These are phyloP conservation scores for Arnoldichthys spilopterus DNA, from an alignment of 2,797 vertebrate species.

Conservation along the genomic window DNA sequence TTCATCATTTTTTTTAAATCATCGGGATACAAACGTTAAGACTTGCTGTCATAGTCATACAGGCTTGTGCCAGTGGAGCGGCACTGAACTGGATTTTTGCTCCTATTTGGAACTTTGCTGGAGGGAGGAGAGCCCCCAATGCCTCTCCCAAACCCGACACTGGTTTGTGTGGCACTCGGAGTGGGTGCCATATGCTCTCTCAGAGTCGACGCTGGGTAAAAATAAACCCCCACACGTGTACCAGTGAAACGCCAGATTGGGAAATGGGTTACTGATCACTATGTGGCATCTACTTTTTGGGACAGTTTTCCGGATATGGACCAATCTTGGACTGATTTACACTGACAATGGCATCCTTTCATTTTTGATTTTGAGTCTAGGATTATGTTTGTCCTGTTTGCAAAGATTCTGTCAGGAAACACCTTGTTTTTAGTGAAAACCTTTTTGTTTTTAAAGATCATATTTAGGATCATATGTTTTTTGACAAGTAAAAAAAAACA, in stretches of 20 bases:
- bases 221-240: slow-evolving; percentile 75
- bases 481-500: too few species aligned
- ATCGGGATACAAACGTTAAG: too few species aligned
- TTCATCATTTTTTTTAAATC: background rate
- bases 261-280: slow-evolving; percentile 81
- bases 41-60: slow-evolving; percentile 16
- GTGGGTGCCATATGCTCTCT: slow-evolving; percentile 80
- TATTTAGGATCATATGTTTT: too few species aligned
- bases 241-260: slow-evolving; percentile 82
- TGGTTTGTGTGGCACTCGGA: slow-evolving; percentile 76
- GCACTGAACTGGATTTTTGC: slow-evolving; percentile 51
- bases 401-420: background rate
- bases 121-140: slow-evolving; percentile 64
- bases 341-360: background rate
- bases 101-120: slow-evolving; percentile 70
- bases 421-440: too few species aligned
- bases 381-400: background rate
- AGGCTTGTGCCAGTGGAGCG: slow-evolving; percentile 21
- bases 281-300: slow-evolving; percentile 59
- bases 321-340: slow-evolving; percentile 23
- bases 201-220: slow-evolving; percentile 76
- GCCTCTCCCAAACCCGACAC: slow-evolving; percentile 63
- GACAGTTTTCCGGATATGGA: slow-evolving; percentile 62
- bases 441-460: too few species aligned
- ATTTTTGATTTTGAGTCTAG: background rate